Conservation (phyloP, 2,113 vertebrate species). For the Paedocypris sp. region DNA sequence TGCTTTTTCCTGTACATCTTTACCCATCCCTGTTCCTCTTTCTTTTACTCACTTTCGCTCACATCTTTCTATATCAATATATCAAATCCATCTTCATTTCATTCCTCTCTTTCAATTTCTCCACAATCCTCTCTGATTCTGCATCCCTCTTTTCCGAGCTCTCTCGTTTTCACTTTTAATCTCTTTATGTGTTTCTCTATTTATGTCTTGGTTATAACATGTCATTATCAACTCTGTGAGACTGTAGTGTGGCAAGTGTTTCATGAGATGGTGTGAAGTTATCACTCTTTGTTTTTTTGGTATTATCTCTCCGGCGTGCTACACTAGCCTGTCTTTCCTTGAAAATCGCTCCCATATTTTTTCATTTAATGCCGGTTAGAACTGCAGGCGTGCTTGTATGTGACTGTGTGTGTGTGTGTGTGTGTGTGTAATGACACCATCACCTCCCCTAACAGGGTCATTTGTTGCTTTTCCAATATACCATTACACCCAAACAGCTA, state of each 20-base stretch:
- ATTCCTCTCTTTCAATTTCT: no score
- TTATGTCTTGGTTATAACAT: conserved; percentile 32
- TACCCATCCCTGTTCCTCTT: no score
- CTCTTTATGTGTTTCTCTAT: no score
- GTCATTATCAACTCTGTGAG: conserved; percentile 35
- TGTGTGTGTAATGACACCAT: conserved; percentile 36
- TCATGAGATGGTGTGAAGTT: conserved; percentile 23
- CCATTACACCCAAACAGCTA: conserved; percentile 37
- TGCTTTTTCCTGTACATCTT: no score
- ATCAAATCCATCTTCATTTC: no score
- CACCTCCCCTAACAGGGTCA: conserved; percentile 39
- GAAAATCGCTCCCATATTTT: conserved; percentile 33
- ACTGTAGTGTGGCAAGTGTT: conserved; percentile 30
- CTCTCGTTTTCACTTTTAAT: conserved; percentile 16
- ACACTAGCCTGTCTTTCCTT: conserved; percentile 13
- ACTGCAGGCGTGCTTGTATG: neutral
- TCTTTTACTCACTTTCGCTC: no score
- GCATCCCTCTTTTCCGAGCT: no score
- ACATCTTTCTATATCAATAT: no score
- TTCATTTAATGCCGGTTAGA: conserved; percentile 37
- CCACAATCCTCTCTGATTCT: no score
- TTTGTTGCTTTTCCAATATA: conserved; percentile 44
- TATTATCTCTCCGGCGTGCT: neutral
- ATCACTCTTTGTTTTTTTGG: conserved; percentile 16
- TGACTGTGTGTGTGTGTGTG: neutral